phyloP scores from a whole-genome alignment of 2,113 vertebrate species.

The Narcine bancroftii region DNA sequence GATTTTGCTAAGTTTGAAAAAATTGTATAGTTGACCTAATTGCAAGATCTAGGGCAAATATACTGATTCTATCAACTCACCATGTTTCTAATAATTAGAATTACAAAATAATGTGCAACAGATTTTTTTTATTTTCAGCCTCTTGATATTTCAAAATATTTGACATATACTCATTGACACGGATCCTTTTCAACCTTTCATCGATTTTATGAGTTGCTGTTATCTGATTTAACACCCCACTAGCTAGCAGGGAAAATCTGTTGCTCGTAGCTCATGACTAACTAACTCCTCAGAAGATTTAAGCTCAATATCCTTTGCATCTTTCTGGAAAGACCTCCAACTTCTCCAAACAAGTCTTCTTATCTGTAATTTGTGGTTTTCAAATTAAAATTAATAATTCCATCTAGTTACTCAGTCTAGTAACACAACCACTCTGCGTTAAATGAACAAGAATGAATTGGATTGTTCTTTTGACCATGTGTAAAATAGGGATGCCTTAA shows the following conservation, averaged over 20 bases:
- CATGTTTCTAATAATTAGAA: not conserved
- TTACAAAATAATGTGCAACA: too few relatives aligned
- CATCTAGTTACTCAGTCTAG: not conserved
- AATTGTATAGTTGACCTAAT: not conserved
- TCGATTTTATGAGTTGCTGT: not conserved
- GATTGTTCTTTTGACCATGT: not conserved
- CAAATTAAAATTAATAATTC: not conserved
- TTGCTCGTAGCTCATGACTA: not conserved
- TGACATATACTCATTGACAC: not conserved
- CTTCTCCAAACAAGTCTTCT: not conserved
- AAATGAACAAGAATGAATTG: not conserved
- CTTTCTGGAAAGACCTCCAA: not conserved
- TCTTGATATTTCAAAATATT: not conserved
- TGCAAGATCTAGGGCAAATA: constrained; percentile 5
- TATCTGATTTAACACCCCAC: not conserved
- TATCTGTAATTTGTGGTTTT: too few relatives aligned
- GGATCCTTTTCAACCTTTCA: too few relatives aligned
- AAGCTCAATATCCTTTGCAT: not conserved
- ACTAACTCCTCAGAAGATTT: not conserved
- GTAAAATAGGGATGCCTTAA: not conserved
- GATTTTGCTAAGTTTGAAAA: not conserved
- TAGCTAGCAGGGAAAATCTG: not conserved
- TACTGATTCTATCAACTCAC: not conserved
- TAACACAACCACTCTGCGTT: too few relatives aligned
- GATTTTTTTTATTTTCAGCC: not conserved